A percentile compares a stretch with the other conserved stretches of the same genome.
These are phyloP conservation scores for Natrix natrix DNA, from an alignment of 2,797 vertebrate genomes.

Conservation along the genomic window DNA sequence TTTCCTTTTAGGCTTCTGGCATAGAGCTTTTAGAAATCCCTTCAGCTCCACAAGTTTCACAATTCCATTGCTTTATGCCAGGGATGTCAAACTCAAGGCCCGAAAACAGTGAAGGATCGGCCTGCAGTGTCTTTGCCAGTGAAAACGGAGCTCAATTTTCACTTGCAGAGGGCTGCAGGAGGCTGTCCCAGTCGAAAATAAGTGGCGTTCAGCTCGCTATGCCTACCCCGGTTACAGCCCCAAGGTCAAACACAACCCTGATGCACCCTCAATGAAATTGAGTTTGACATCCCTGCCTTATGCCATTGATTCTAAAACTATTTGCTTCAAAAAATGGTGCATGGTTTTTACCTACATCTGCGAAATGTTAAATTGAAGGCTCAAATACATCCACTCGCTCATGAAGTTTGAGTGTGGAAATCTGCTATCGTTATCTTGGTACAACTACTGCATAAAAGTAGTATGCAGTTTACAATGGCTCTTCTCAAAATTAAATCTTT, in stretches of 20 bases:
- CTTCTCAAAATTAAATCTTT: neutral
- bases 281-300: no score
- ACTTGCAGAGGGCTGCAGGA: no score
- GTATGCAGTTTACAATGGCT: neutral
- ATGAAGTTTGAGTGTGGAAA: neutral
- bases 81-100: no score
- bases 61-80: neutral
- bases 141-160: no score
- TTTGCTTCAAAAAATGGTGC: neutral
- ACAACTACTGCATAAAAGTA: neutral
- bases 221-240: no score
- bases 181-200: no score
- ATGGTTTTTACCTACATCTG: neutral
- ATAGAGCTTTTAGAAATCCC: neutral
- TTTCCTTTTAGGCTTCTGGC: neutral
- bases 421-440: neutral
- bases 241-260: no score
- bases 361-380: neutral
- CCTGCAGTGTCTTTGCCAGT: no score
- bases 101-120: no score
- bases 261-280: no score
- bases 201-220: no score
- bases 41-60: neutral
- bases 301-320: neutral
- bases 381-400: neutral